Conservation (phyloP, 2,113 vertebrate genomes). For the Pteropus alecto region DNA sequence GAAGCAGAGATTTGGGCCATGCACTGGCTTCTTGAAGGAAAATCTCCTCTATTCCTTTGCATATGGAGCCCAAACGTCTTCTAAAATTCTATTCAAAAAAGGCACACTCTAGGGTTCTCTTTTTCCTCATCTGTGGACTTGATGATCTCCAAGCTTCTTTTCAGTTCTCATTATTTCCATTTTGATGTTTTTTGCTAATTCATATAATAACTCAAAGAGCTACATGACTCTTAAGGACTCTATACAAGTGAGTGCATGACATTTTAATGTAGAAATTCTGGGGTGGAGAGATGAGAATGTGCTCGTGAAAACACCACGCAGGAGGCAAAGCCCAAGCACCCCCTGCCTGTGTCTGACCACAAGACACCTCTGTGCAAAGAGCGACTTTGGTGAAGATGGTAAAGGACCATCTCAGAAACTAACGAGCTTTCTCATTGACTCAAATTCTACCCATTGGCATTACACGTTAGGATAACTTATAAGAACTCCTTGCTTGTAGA, state of each 20-base stretch:
- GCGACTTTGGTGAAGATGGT: background rate
- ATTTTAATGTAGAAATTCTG: slow-evolving; percentile 11
- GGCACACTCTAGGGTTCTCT: background rate
- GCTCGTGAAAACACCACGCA: background rate
- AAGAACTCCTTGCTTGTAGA: background rate
- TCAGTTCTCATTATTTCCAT: background rate
- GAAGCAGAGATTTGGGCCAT: background rate
- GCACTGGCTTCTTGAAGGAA: background rate
- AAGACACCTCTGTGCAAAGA: background rate
- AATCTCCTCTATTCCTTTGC: background rate
- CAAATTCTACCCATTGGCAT: background rate
- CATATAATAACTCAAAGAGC: background rate
- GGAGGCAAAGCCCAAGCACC: background rate
- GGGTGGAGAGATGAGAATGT: background rate
- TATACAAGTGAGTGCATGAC: background rate
- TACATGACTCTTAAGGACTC: background rate
- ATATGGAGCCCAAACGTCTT: background rate
- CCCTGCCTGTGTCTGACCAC: background rate
- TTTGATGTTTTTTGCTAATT: background rate
- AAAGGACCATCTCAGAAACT: background rate
- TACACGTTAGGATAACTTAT: background rate
- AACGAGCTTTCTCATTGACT: background rate
- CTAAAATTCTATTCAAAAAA: slow-evolving; percentile 2
- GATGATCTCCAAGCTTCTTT: background rate
- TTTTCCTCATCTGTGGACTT: background rate